Evolutionary conservation across 2,797 vertebrate genomes (phyloP), one percentile per base, ranked within the genome.

Genomic region (Scolopax rusticola): DNA sequence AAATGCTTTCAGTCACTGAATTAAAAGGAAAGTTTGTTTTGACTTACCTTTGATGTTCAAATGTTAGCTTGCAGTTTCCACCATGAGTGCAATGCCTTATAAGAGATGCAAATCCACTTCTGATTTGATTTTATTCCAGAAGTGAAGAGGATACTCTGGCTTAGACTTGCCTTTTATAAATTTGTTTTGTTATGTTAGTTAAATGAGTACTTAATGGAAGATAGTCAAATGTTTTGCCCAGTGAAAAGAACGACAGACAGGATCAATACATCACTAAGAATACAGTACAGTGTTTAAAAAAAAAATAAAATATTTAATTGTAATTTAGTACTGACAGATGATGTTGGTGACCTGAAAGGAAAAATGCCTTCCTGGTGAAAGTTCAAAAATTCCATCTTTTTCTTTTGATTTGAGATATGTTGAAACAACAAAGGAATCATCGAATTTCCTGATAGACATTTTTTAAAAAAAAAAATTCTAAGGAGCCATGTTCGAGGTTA

Each of bases 281-380:
- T 9, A 43, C 1, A 47, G 11, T 30, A 36, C 2, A 43, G 4
- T 43, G 41, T 60, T 69, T 74, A 45, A 59, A 50, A 71, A 3
- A 41, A 15, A 41, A 41, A 16, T 15, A 40, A 41, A 41, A 41
- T 11, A 40, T 13, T 40, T 12, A 0, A 25, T 65, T 38, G 61
- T 84, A 41, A n/a, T 64, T 79, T 74, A n/a, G 0, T 5, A 28
- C 6, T 65, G 17, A 20, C 13, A 51, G 23, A 5, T 63, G 2
- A 47, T 69, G 41, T 20, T 65, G 12, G 41, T 85, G 23, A 45
- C 6, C 15, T 60, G 15, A 82, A 91, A 56, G 11, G 15, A 83
- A 77, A 16, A 3, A 16, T 16, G 11, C 0, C 1, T 33, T 38
- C 60, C 45, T 64, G 0, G 3, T 53, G 33, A 27, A 76, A 65